Conservation (phyloP, 2,113 vertebrate genomes). For the Oncorhynchus clarkii region DNA sequence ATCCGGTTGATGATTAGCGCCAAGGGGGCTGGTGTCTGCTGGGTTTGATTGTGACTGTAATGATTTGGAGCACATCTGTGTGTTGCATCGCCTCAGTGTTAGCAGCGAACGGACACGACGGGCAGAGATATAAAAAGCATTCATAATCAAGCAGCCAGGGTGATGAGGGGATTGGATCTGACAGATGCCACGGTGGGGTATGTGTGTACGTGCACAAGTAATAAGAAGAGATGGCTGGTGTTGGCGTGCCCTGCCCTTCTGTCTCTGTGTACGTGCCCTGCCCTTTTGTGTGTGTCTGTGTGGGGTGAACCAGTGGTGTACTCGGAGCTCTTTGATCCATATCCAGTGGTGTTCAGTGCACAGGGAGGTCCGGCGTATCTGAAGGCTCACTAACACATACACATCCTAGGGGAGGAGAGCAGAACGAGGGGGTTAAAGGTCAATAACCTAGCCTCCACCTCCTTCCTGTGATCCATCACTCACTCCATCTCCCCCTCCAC, state of each 20-base stretch:
- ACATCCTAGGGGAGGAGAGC: constrained; percentile 42
- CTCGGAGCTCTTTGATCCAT: constrained; percentile 59
- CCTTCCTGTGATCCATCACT: background rate
- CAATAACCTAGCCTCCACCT: constrained; percentile 15
- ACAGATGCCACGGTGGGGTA: constrained; percentile 2
- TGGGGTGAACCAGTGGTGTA: constrained; percentile 32
- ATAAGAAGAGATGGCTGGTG: background rate
- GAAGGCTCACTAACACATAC: constrained; percentile 47
- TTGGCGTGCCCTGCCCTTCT: background rate
- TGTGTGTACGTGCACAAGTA: constrained; percentile 8
- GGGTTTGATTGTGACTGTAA: constrained; percentile 51
- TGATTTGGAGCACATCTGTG: constrained; percentile 44
- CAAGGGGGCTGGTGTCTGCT: constrained; percentile 16
- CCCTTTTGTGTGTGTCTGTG: constrained; percentile 6
- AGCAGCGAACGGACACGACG: constrained; percentile 18
- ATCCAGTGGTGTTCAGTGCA: constrained; percentile 52
- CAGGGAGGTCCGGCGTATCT: constrained; percentile 56
- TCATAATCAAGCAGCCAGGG: constrained; percentile 37
- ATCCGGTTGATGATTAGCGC: constrained; percentile 26
- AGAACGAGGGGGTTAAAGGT: constrained; percentile 42
- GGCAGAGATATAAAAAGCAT: constrained; percentile 35
- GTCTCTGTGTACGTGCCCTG: background rate
- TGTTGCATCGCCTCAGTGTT: constrained; percentile 28
- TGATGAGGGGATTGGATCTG: constrained; percentile 31
- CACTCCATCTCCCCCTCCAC: constrained; percentile 8